Evolutionary conservation across 2,113 vertebrate species (phyloP).

Genomic region (Chaetorhynchus papuensis): DNA sequence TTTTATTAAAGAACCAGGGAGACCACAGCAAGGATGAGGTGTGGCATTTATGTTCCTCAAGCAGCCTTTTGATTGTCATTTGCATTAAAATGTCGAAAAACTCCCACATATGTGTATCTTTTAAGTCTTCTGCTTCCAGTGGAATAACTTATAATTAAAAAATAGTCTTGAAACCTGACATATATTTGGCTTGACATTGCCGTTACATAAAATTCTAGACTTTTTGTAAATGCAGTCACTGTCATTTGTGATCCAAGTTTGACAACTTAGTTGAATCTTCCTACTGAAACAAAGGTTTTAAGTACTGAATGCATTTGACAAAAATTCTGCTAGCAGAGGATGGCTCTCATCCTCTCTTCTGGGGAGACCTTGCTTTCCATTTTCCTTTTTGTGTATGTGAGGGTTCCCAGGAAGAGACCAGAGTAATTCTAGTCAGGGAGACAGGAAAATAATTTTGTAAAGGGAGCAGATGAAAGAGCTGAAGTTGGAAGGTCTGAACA

Average conservation of each 20-base stretch:
- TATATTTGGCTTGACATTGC: constrained; percentile 40
- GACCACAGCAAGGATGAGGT: neutral
- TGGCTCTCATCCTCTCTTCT: neutral
- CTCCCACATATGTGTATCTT: neutral
- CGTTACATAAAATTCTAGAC: constrained; percentile 21
- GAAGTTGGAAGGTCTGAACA: neutral
- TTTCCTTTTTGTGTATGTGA: neutral
- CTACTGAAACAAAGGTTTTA: neutral
- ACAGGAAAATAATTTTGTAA: neutral
- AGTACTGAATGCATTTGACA: neutral
- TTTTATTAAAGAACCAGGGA: neutral
- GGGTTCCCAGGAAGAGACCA: neutral
- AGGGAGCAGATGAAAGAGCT: neutral
- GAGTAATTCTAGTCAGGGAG: neutral
- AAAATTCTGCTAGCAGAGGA: neutral
- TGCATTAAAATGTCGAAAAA: neutral
- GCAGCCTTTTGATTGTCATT: constrained; percentile 1
- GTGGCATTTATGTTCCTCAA: neutral
- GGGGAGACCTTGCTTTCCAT: neutral
- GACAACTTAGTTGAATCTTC: constrained; percentile 3
- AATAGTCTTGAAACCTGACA: constrained; percentile 29
- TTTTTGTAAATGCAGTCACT: neutral
- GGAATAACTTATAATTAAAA: constrained; percentile 36
- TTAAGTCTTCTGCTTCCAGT: constrained; percentile 4
- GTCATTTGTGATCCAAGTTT: constrained; percentile 1